These are phyloP conservation scores for Bimastos eiseni DNA, from an alignment of 2,888 invertebrate genomes.

Conservation along the genomic window DNA sequence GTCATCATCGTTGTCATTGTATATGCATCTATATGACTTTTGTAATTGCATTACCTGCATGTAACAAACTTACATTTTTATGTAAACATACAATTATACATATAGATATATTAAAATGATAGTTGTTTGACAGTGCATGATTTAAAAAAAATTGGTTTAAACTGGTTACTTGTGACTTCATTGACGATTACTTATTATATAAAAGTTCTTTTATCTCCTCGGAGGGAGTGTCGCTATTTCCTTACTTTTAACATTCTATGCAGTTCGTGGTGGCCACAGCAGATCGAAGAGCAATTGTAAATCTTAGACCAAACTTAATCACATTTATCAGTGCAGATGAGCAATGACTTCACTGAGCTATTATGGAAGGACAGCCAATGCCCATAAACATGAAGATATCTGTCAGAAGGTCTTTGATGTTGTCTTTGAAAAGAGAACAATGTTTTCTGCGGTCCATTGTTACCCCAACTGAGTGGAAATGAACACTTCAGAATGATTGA, in stretches of 20 bases:
- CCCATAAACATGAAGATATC: background rate
- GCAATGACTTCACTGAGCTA: background rate
- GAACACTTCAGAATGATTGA: background rate
- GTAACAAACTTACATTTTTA: no score
- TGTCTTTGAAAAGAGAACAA: background rate
- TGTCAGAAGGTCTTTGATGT: background rate
- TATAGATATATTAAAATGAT: no score
- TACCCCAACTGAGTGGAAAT: background rate
- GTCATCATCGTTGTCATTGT: no score
- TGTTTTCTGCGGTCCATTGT: background rate
- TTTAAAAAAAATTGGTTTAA: no score
- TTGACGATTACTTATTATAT: background rate
- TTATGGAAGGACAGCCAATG: background rate
- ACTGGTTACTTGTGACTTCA: no score
- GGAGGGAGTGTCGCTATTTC: background rate
- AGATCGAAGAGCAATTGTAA: background rate
- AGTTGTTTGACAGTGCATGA: no score
- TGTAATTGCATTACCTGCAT: no score
- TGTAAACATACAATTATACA: no score
- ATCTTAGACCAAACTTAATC: background rate
- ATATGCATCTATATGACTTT: no score
- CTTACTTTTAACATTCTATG: background rate
- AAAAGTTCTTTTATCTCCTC: background rate
- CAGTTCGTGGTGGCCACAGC: background rate
- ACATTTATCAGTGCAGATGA: background rate